Percentiles rank a stretch among this genome's conserved stretches.
phyloP scores from a whole-genome alignment of 2,797 vertebrate species.

The Fratercula arctica region DNA sequence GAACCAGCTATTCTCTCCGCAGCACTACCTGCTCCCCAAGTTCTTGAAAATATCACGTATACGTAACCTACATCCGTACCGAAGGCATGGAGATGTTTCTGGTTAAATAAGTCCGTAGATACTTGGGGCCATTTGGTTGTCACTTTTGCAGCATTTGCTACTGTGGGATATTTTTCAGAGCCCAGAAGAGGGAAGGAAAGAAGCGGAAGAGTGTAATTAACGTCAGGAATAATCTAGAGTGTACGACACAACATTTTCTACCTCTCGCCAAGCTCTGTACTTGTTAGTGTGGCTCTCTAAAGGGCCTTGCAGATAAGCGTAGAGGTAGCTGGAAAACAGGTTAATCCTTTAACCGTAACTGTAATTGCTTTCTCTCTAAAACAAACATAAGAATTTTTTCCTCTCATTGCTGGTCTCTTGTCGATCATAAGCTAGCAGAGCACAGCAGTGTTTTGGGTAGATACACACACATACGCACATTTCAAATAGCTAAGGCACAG shows the following conservation, averaged over 20 bases:
- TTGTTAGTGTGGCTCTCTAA: background rate
- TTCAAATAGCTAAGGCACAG: constrained; percentile 44
- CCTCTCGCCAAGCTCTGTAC: background rate
- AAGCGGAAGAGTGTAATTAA: background rate
- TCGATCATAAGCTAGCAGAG: constrained; percentile 47
- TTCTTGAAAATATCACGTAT: accelerated
- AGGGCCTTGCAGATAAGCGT: background rate
- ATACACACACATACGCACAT: background rate
- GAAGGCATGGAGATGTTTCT: accelerated
- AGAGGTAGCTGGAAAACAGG: constrained; percentile 34
- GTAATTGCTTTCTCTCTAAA: constrained; percentile 48
- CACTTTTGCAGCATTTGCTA: background rate
- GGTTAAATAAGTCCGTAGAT: background rate
- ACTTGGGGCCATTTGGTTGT: background rate
- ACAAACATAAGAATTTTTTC: constrained; percentile 31
- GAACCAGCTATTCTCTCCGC: constrained; percentile 8
- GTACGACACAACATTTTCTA: background rate
- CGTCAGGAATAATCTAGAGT: background rate
- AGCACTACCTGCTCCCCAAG: background rate
- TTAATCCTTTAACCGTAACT: constrained; percentile 50
- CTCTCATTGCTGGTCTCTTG: constrained; percentile 54
- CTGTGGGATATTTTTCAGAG: background rate
- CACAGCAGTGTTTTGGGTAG: constrained; percentile 16
- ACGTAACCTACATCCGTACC: accelerated
- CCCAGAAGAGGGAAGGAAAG: background rate